A percentile compares a stretch with the other conserved stretches of the same genome.
Conservation (phyloP, 2,113 vertebrate genomes). For the Tamias sibiricus region DNA sequence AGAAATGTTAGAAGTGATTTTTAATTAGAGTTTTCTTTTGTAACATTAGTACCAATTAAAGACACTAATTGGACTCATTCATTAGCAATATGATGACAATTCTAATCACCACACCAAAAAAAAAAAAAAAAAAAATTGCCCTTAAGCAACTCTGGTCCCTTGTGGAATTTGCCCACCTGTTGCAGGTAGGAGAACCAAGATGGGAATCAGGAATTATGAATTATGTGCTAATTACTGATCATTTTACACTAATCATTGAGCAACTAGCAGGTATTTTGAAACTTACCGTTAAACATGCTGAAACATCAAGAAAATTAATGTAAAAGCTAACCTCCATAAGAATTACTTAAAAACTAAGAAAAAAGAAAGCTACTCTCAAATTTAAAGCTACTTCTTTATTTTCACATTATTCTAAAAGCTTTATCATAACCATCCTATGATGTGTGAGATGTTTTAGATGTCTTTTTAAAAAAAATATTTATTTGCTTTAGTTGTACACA, state of each 20-base stretch:
- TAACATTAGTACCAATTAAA: slow-evolving; percentile 51
- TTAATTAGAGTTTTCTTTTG: slow-evolving; percentile 58
- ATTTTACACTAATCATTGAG: slow-evolving; percentile 15
- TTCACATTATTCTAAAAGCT: slow-evolving; percentile 19
- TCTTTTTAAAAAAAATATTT: no score
- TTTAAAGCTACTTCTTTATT: slow-evolving; percentile 50
- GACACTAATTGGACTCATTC: slow-evolving; percentile 30
- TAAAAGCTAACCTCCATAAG: slow-evolving; percentile 21
- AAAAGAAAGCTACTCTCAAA: neutral
- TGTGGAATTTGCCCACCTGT: neutral
- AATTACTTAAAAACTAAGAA: slow-evolving; percentile 36
- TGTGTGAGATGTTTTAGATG: slow-evolving; percentile 6
- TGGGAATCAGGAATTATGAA: slow-evolving; percentile 40
- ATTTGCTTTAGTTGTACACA: no score
- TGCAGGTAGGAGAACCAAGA: neutral
- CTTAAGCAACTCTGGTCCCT: neutral
- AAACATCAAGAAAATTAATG: slow-evolving; percentile 51
- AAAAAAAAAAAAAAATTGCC: neutral
- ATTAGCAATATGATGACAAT: slow-evolving; percentile 43
- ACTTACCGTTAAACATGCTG: neutral
- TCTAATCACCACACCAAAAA: neutral
- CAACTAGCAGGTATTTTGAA: slow-evolving; percentile 19
- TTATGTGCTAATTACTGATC: slow-evolving; percentile 41
- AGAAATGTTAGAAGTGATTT: slow-evolving; percentile 29
- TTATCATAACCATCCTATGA: neutral